Evolutionary conservation across 2,797 vertebrate species (phyloP).

Genomic region (Platalea minor): DNA sequence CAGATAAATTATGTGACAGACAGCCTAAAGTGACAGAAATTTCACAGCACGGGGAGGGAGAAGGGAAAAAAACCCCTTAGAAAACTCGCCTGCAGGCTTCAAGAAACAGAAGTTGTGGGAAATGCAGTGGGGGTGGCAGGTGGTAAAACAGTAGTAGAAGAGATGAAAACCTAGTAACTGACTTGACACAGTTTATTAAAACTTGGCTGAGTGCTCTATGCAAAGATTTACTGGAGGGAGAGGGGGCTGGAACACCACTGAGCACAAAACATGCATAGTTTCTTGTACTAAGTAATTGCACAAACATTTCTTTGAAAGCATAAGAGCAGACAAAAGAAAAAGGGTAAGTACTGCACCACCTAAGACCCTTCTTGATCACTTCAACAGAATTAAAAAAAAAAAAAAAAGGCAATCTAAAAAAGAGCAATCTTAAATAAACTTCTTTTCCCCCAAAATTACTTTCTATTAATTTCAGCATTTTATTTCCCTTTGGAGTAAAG

Average conservation of each 20-base stretch:
- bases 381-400: neutral
- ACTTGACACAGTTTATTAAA: neutral
- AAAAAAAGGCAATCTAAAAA: neutral
- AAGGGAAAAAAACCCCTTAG: neutral
- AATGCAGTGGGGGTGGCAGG: neutral
- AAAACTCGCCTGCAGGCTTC: neutral
- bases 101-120: neutral
- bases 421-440: neutral
- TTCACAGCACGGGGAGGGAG: neutral
- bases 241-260: neutral
- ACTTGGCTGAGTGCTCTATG: neutral
- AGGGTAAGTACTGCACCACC: neutral
- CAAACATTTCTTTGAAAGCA: neutral
- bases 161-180: neutral
- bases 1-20: neutral
- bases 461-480: neutral
- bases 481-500: neutral
- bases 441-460: rapidly evolving
- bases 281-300: neutral
- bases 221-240: neutral
- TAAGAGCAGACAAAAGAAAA: neutral
- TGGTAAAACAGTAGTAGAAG: neutral
- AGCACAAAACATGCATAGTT: neutral
- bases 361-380: neutral
- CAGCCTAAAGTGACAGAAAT: neutral